Conservation (phyloP, 2,797 vertebrate species). For the Artibeus lituratus region DNA sequence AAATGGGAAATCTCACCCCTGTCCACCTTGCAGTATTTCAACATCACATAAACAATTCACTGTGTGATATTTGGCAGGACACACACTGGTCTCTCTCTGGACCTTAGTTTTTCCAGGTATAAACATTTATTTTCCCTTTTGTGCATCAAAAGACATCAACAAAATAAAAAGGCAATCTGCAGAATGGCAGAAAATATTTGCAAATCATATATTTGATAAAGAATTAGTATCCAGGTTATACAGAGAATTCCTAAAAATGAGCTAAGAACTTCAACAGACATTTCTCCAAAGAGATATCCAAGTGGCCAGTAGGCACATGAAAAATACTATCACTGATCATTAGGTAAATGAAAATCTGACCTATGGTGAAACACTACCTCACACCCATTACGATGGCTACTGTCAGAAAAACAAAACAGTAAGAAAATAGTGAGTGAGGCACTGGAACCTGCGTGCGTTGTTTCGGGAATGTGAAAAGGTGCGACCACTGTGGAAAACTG, state of each 20-base stretch:
- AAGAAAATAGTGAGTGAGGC: neutral
- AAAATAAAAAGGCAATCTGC: neutral
- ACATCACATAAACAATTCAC: neutral
- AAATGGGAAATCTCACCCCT: neutral
- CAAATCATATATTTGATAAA: neutral
- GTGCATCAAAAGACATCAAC: neutral
- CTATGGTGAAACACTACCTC: neutral
- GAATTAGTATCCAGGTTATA: neutral
- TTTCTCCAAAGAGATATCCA: neutral
- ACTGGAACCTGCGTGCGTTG: rapidly evolving
- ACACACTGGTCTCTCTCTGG: neutral
- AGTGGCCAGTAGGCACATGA: neutral
- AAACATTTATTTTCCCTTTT: neutral
- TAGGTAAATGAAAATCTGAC: neutral
- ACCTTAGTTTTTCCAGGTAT: neutral
- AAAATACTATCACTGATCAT: neutral
- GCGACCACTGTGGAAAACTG: neutral
- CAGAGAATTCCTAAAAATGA: neutral
- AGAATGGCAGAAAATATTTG: neutral
- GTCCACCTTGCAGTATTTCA: neutral
- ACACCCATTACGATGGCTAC: neutral
- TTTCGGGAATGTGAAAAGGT: neutral
- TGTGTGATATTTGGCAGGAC: neutral
- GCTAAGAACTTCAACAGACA: neutral
- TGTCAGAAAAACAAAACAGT: neutral